Percentiles rank a stretch among this genome's conserved stretches.
Conservation (phyloP, 1,140 invertebrate genomes). For the Samia ricini region DNA sequence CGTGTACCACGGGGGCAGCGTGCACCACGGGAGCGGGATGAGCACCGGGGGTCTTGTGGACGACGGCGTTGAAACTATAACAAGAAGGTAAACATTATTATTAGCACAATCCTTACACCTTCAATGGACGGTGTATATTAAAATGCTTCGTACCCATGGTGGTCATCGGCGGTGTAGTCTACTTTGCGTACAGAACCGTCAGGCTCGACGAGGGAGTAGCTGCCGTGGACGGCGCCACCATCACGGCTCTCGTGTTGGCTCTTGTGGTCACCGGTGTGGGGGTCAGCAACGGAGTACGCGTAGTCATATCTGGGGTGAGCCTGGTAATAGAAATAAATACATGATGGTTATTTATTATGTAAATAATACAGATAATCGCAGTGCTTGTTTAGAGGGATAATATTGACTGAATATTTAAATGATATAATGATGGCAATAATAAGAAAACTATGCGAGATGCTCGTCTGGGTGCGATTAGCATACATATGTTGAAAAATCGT, state of each 20-base stretch:
- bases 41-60: slow-evolving; percentile 72
- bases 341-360: not conserved
- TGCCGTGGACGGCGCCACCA: slow-evolving; percentile 69
- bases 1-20: slow-evolving; percentile 33
- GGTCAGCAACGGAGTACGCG: slow-evolving; percentile 71
- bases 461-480: too few relatives aligned
- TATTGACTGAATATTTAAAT: too few relatives aligned
- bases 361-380: too few relatives aligned
- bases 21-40: slow-evolving; percentile 53
- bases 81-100: too few relatives aligned
- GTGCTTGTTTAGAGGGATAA: too few relatives aligned
- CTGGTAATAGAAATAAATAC: slow-evolving; percentile 30
- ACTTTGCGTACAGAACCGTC: slow-evolving; percentile 78
- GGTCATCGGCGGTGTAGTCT: slow-evolving; percentile 77
- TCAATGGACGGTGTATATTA: not conserved
- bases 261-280: slow-evolving; percentile 72
- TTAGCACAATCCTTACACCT: too few relatives aligned
- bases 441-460: too few relatives aligned
- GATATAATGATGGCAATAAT: too few relatives aligned
- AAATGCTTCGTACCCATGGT: slow-evolving; percentile 59
- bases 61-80: slow-evolving; percentile 75
- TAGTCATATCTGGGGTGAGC: slow-evolving; percentile 75
- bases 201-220: slow-evolving; percentile 75
- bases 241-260: slow-evolving; percentile 69
- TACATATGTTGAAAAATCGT: too few relatives aligned